These are phyloP conservation scores for Aphelocoma californica DNA, from an alignment of 2,797 vertebrate genomes.

Conservation along the genomic window DNA sequence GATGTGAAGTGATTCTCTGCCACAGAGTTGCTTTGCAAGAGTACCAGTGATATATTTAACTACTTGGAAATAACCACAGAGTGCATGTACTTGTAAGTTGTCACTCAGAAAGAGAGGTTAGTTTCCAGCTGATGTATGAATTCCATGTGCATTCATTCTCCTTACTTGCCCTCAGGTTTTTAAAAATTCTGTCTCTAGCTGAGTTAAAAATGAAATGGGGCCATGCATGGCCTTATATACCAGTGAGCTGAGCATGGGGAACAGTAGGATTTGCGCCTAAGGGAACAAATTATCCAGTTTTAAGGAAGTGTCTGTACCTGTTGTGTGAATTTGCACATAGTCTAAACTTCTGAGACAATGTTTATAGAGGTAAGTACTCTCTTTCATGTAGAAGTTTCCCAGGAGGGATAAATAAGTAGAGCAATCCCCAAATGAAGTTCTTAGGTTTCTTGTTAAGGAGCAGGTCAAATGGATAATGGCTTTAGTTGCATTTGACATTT, in stretches of 20 bases:
- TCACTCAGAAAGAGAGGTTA: not conserved
- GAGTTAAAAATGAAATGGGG: not conserved
- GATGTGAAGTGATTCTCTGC: not conserved
- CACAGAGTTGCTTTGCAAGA: not conserved
- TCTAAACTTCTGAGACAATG: not conserved
- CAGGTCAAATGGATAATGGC: not conserved
- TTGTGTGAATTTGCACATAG: not conserved
- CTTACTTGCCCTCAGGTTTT: not conserved
- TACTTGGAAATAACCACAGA: not conserved
- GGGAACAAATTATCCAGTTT: not conserved
- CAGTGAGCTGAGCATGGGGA: not conserved
- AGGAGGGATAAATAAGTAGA: not conserved
- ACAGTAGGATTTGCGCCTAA: not conserved
- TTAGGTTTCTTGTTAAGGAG: not conserved
- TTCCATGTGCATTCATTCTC: not conserved
- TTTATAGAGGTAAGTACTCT: not conserved
- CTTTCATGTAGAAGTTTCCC: not conserved
- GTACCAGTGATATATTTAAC: not conserved
- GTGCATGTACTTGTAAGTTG: not conserved
- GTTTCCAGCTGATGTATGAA: not conserved
- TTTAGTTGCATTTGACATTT: constrained; percentile 24
- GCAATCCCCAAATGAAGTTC: not conserved
- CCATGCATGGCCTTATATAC: not conserved
- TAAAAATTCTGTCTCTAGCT: not conserved
- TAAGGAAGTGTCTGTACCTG: not conserved